phyloP scores from a whole-genome alignment of 2,113 vertebrate genomes.

The Corythaeola cristata region DNA sequence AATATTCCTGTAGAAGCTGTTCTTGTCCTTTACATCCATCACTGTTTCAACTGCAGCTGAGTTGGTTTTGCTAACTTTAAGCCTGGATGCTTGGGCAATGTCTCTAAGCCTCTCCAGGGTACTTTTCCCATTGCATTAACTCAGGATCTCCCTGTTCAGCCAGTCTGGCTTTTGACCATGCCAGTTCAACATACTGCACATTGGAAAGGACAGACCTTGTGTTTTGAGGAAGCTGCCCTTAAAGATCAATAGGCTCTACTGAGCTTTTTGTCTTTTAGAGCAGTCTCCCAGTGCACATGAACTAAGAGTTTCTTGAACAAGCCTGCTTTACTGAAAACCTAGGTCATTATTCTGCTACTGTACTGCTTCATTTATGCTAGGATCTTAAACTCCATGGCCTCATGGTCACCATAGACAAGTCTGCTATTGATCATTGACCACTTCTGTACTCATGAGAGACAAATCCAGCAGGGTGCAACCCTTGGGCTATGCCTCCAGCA shows the following conservation, averaged over 20 bases:
- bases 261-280: not conserved
- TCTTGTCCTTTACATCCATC: not conserved
- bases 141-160: not conserved
- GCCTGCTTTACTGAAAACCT: not conserved
- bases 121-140: not conserved
- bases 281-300: not conserved
- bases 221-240: not conserved
- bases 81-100: not conserved
- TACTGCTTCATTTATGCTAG: not conserved
- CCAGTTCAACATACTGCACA: not conserved
- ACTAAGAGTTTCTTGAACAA: not conserved
- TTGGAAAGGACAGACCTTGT: not conserved
- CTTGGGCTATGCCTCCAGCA: not conserved
- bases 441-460: not conserved
- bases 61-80: not conserved
- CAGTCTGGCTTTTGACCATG: not conserved
- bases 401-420: not conserved
- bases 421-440: not conserved
- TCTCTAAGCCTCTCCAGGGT: not conserved
- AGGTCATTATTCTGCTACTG: not conserved
- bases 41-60: not conserved
- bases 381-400: not conserved
- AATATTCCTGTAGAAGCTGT: not conserved
- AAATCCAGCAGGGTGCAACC: rapidly evolving
- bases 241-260: not conserved